These are phyloP conservation scores for Pleuronectes platessa DNA, from an alignment of 2,113 vertebrate genomes.

Conservation along the genomic window DNA sequence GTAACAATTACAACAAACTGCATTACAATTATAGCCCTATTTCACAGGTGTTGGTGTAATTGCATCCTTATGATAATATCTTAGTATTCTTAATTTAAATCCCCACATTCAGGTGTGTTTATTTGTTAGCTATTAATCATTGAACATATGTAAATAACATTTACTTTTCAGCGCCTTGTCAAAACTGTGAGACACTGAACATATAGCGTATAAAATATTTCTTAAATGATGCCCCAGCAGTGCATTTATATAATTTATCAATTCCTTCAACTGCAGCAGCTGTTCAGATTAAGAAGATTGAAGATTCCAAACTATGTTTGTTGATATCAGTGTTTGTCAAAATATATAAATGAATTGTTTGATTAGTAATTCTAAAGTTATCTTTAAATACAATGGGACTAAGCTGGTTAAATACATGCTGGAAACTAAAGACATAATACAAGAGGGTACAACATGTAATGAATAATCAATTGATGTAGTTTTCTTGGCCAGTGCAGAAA, in stretches of 20 bases:
- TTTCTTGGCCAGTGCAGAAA: background rate
- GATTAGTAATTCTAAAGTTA: background rate
- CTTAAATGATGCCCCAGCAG: background rate
- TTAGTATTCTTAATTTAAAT: slow-evolving; percentile 8
- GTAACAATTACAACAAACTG: background rate
- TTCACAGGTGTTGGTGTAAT: background rate
- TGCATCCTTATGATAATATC: slow-evolving; percentile 15
- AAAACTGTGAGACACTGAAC: background rate
- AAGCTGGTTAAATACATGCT: no score
- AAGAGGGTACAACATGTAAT: background rate
- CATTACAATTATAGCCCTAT: background rate
- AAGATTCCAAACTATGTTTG: background rate
- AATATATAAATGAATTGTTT: background rate
- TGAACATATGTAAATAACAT: background rate
- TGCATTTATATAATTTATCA: background rate
- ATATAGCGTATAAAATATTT: background rate
- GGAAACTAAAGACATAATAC: no score
- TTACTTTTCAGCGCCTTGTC: background rate
- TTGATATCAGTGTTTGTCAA: slow-evolving; percentile 1
- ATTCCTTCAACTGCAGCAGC: background rate
- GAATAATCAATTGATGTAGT: background rate
- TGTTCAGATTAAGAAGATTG: background rate
- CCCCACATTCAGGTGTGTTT: background rate
- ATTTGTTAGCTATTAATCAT: background rate
- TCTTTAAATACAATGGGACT: background rate